These are phyloP conservation scores for Tachina grossa DNA, from an alignment of 2,888 invertebrate genomes.

Conservation along the genomic window DNA sequence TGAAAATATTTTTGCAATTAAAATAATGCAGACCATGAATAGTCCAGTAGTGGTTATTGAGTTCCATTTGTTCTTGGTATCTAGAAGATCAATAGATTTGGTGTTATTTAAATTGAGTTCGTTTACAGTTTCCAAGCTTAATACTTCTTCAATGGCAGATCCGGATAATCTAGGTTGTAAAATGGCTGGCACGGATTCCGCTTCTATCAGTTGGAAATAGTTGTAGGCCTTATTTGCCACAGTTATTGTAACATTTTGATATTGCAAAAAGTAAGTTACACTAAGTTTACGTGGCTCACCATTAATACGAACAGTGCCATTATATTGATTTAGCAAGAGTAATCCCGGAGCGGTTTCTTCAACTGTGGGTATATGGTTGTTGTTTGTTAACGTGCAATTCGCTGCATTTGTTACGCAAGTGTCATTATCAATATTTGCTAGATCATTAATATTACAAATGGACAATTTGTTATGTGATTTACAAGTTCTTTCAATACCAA, in stretches of 20 bases:
- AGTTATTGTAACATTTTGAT: constrained; percentile 52
- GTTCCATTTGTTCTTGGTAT: constrained; percentile 11
- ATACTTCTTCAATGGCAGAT: constrained; percentile 53
- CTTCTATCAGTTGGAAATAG: constrained; percentile 47
- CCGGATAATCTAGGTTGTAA: constrained; percentile 50
- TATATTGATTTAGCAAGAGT: constrained; percentile 54
- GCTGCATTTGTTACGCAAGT: too few species aligned
- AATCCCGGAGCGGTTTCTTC: too few species aligned
- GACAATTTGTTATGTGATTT: constrained; percentile 18
- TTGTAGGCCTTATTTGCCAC: constrained; percentile 47
- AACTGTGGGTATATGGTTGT: too few species aligned
- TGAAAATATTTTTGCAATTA: too few species aligned
- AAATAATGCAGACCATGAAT: too few species aligned
- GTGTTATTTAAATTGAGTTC: constrained; percentile 36
- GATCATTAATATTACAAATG: constrained; percentile 63
- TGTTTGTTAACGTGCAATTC: too few species aligned
- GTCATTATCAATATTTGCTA: too few species aligned
- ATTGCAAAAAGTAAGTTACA: constrained; percentile 48
- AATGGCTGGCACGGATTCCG: constrained; percentile 62
- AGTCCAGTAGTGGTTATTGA: not conserved
- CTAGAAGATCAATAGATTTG: constrained; percentile 10
- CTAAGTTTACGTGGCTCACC: constrained; percentile 32
- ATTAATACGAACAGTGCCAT: constrained; percentile 39
- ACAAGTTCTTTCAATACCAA: not conserved
- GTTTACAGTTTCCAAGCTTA: constrained; percentile 60